These are phyloP conservation scores for Melanotaenia maccullochi DNA, from an alignment of 2,797 vertebrate genomes.

Conservation along the genomic window DNA sequence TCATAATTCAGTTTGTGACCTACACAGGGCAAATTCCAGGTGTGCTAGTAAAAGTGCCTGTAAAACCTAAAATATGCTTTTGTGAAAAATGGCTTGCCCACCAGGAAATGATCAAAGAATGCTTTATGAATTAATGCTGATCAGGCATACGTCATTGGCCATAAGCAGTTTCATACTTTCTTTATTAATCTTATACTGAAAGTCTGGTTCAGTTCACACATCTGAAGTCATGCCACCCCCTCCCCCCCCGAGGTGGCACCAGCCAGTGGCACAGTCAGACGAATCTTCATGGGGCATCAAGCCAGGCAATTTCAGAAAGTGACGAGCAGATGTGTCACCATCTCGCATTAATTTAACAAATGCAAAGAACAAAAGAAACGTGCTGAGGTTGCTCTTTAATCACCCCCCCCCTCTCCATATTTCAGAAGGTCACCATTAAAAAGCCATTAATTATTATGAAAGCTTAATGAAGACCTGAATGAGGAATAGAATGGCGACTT, in stretches of 20 bases:
- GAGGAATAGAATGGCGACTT: constrained; percentile 31
- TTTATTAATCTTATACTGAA: constrained; percentile 36
- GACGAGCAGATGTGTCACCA: constrained; percentile 32
- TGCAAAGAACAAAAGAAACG: constrained; percentile 37
- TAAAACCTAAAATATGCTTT: constrained; percentile 52
- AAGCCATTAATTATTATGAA: constrained; percentile 67
- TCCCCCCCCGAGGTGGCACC: constrained; percentile 25
- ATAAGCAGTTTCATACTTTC: constrained; percentile 18
- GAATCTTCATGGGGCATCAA: constrained; percentile 19
- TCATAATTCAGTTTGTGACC: constrained; percentile 63
- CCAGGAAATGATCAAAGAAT: constrained; percentile 41
- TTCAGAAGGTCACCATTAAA: constrained; percentile 70
- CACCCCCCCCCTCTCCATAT: constrained; percentile 20
- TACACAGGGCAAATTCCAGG: constrained; percentile 61
- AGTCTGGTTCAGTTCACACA: constrained; percentile 16
- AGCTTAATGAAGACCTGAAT: constrained; percentile 60
- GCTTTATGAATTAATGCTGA: constrained; percentile 46
- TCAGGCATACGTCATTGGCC: constrained; percentile 34
- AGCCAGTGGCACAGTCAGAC: constrained; percentile 29
- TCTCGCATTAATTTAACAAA: constrained; percentile 30
- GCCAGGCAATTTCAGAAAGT: constrained; percentile 29
- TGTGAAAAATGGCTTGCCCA: constrained; percentile 30
- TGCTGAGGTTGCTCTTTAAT: constrained; percentile 22
- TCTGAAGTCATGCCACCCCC: constrained; percentile 28
- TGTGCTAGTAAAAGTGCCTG: constrained; percentile 52